Conservation (phyloP, 1,140 invertebrate genomes). For the Papilio polyxenes region DNA sequence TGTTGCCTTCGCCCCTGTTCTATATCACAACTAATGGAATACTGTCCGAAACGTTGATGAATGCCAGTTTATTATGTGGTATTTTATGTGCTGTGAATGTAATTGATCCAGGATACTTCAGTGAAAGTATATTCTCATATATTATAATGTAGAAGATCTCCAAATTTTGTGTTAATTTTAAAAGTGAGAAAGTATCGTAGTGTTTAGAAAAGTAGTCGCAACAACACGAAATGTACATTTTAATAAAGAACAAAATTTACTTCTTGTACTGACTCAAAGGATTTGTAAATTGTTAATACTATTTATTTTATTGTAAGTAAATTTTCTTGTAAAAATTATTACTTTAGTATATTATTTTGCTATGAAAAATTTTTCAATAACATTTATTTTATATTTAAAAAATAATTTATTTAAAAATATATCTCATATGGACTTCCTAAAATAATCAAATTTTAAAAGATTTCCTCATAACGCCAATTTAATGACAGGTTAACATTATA, state of each 20-base stretch:
- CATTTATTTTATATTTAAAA: background rate
- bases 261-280: background rate
- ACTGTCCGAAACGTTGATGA: constrained; percentile 72
- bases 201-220: background rate
- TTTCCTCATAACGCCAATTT: no score
- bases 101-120: background rate
- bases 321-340: background rate
- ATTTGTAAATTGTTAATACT: background rate
- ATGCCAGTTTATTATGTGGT: constrained; percentile 31
- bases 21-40: constrained; percentile 63
- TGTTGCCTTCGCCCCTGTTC: constrained; percentile 65
- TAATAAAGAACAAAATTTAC: background rate
- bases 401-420: no score
- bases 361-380: background rate
- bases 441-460: no score
- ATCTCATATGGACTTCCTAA: no score
- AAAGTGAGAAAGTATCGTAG: background rate
- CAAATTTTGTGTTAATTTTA: background rate
- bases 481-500: no score
- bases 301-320: background rate
- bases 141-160: background rate
- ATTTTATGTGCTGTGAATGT: constrained; percentile 11
- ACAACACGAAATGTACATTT: background rate
- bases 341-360: background rate
- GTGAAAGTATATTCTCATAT: background rate